A percentile compares a stretch with the other conserved stretches of the same genome.
phyloP scores from a whole-genome alignment of 1,140 invertebrate species.

The Zaprionus davidi region DNA sequence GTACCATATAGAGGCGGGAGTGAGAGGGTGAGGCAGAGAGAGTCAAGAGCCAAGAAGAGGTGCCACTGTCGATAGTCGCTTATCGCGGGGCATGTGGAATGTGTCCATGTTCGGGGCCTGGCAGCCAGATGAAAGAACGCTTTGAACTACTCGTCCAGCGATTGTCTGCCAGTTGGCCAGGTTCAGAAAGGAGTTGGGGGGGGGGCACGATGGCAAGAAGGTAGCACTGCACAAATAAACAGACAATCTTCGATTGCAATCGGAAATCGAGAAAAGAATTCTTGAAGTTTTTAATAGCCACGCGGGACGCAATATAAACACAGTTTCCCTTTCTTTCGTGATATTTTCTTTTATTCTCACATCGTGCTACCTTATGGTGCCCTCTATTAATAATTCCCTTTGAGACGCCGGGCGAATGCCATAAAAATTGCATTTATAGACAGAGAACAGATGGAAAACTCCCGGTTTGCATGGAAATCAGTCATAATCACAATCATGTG shows the following conservation, averaged over 20 bases:
- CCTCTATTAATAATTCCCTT: conserved; percentile 17
- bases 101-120: conserved; percentile 16
- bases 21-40: neutral
- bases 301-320: conserved; percentile 33
- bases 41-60: neutral
- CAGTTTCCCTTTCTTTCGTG: conserved; percentile 10
- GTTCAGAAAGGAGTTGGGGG: conserved; percentile 17
- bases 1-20: neutral
- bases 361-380: conserved; percentile 2
- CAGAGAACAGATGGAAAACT: conserved; percentile 7
- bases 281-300: conserved; percentile 61
- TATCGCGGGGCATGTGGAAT: conserved; percentile 38
- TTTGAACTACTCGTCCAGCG: conserved; percentile 36
- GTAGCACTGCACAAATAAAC: conserved; percentile 62
- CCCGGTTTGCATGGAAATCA: neutral
- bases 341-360: conserved; percentile 7
- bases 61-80: conserved; percentile 21
- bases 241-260: conserved; percentile 69
- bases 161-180: conserved; percentile 1
- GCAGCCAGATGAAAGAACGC: conserved; percentile 35
- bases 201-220: conserved; percentile 1
- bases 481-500: neutral
- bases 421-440: conserved; percentile 53
- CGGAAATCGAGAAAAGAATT: conserved; percentile 60
- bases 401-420: conserved; percentile 24